Base-by-base conservation (phyloP, 2,113 vertebrate genomes). In the Otus sunia region DNA sequence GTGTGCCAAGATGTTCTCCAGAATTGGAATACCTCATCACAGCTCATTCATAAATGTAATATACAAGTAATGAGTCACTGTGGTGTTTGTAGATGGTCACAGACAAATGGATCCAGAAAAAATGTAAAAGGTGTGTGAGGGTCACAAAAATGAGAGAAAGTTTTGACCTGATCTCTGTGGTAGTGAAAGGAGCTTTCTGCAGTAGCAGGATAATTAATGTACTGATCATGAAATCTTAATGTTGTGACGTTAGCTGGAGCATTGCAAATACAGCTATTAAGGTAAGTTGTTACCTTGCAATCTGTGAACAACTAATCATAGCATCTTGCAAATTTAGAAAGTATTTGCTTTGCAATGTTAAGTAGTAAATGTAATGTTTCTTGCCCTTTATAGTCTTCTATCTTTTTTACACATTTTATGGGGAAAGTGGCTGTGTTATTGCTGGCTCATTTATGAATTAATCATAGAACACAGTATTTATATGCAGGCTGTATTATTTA, bases 261-360 rank as follows among this genome's bases (percentile, higher is more conserved):
- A 29, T 93, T 94, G 66, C 64, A 96, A 92, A 89, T 89, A 34
- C 16, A 85, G 21, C 73, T 93, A 37, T 92, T 91, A 86, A 62
- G 21, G 62, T 62, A 58, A 84, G 21, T 72, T 92, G 58, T 82
- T 93, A 87, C 71, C 52, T 93, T 96, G 49, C 74, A 79, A 53
- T 93, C 66, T 88, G 43, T 49, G 86, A 93, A 49, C 75, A 92
- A 37, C 41, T 79, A 85, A 69, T 90, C 62, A 41, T 30, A 58
- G 34, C 49, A 67, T 76, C 78, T 90, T 88, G 78, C 9, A 34
- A 73, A 92, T 83, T 52, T 71, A 41, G 72, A 20, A 90, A 66
- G 56, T 64, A 49, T 69, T 88, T 88, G 53, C 58, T 83, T 86
- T 83, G 37, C 43, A 66, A 0, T 72, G 67, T 79, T 94, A 93